Percentiles rank a stretch among this genome's conserved stretches.
These are phyloP conservation scores for Procapra przewalskii DNA, from an alignment of 2,113 vertebrate species.

Conservation along the genomic window DNA sequence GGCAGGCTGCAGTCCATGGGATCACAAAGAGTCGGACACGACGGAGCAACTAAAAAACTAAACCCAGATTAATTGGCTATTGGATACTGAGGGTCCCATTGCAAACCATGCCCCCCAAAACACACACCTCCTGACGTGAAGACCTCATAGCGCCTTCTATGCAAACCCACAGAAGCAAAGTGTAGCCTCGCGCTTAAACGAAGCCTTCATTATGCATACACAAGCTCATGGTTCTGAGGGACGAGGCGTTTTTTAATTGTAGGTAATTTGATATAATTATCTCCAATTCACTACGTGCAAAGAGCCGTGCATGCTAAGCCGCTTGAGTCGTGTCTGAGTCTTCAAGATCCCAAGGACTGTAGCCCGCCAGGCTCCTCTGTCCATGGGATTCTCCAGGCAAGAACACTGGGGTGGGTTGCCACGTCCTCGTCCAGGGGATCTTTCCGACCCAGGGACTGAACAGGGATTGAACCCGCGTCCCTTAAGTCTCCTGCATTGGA, in stretches of 20 bases:
- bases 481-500: not conserved
- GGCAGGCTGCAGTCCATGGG: not conserved
- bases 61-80: not conserved
- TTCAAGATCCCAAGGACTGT: not conserved
- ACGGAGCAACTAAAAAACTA: not conserved
- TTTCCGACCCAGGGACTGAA: not conserved
- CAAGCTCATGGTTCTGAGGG: not conserved
- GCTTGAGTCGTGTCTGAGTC: fast-evolving
- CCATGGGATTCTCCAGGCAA: not conserved
- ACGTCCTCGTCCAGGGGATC: not conserved
- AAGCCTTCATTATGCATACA: fast-evolving
- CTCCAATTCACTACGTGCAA: not conserved
- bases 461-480: fast-evolving
- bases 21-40: fast-evolving
- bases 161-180: too few species aligned
- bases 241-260: not conserved
- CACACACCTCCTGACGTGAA: fast-evolving
- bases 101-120: not conserved
- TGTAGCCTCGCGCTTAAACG: fast-evolving
- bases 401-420: not conserved
- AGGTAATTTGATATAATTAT: not conserved
- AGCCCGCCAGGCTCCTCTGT: not conserved
- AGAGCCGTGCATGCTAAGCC: not conserved
- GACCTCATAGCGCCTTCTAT: fast-evolving
- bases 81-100: fast-evolving